Percentiles rank a stretch among this genome's conserved stretches.
Conservation (phyloP, 2,797 vertebrate genomes). For the Neosilurus hyrtlii region DNA sequence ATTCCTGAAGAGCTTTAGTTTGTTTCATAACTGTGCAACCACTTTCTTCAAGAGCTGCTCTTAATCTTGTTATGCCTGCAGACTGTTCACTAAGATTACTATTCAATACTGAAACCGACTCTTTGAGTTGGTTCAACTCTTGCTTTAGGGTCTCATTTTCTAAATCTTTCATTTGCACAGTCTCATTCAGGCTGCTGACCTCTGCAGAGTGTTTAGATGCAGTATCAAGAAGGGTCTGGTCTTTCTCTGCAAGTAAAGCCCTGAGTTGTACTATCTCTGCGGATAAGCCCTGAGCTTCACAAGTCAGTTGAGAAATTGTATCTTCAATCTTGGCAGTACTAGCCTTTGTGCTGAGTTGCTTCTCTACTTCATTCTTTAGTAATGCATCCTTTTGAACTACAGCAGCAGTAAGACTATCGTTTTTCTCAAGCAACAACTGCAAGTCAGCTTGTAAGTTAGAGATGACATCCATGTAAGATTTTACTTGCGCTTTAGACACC, state of each 20-base stretch:
- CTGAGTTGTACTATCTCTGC: constrained; percentile 70
- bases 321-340: constrained; percentile 69
- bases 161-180: constrained; percentile 69
- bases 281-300: constrained; percentile 63
- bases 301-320: constrained; percentile 60
- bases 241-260: constrained; percentile 69
- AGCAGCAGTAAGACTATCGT: constrained; percentile 56
- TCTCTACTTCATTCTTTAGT: constrained; percentile 69
- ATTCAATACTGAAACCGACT: constrained; percentile 64
- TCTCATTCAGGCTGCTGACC: constrained; percentile 62
- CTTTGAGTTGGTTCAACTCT: constrained; percentile 68
- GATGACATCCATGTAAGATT: constrained; percentile 55
- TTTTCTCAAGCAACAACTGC: constrained; percentile 64
- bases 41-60: constrained; percentile 65
- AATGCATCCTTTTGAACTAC: constrained; percentile 68
- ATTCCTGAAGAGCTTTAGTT: constrained; percentile 61
- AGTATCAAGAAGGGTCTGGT: constrained; percentile 61
- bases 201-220: constrained; percentile 57
- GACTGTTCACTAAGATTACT: constrained; percentile 63
- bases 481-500: constrained; percentile 67
- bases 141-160: constrained; percentile 74
- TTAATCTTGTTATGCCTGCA: constrained; percentile 63
- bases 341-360: constrained; percentile 62
- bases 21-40: constrained; percentile 65
- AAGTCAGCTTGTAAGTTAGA: constrained; percentile 67